Conservation (phyloP, 2,113 vertebrate species). For the Heteronetta atricapilla region DNA sequence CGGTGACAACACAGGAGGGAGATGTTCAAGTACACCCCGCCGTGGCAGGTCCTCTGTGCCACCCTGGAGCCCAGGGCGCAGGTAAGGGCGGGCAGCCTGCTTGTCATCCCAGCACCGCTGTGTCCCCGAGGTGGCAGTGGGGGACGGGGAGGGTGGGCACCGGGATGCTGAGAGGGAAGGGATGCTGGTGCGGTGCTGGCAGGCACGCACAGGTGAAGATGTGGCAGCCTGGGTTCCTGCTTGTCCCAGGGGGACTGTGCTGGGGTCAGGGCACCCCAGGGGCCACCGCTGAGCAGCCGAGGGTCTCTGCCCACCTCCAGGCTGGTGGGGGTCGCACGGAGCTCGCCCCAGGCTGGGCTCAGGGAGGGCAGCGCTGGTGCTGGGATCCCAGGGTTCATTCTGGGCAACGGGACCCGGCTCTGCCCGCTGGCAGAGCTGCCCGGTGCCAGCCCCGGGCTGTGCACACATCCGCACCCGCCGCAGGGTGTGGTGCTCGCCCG, state of each 20-base stretch:
- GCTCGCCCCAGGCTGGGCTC: neutral
- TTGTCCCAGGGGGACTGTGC: neutral
- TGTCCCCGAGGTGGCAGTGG: neutral
- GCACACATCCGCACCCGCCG: neutral
- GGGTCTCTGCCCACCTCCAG: neutral
- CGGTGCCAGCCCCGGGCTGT: neutral
- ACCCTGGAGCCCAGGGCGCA: slow-evolving; percentile 56
- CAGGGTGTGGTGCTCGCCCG: neutral
- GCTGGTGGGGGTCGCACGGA: too few relatives aligned
- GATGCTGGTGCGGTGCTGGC: neutral
- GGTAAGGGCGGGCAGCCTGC: slow-evolving; percentile 2
- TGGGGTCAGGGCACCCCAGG: neutral
- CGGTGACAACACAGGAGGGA: neutral
- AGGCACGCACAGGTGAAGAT: neutral
- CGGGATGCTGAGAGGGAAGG: neutral
- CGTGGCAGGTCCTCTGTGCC: slow-evolving; percentile 62
- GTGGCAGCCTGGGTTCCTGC: neutral
- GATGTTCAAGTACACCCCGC: slow-evolving; percentile 62
- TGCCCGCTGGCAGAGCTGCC: neutral
- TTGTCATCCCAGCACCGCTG: accelerated
- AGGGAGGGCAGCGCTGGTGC: neutral
- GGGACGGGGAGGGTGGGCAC: accelerated
- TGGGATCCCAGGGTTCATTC: neutral
- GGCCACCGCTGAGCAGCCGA: accelerated
- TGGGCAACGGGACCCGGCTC: accelerated